Conservation (phyloP, 2,113 vertebrate genomes). For the Dasyprocta punctata region DNA sequence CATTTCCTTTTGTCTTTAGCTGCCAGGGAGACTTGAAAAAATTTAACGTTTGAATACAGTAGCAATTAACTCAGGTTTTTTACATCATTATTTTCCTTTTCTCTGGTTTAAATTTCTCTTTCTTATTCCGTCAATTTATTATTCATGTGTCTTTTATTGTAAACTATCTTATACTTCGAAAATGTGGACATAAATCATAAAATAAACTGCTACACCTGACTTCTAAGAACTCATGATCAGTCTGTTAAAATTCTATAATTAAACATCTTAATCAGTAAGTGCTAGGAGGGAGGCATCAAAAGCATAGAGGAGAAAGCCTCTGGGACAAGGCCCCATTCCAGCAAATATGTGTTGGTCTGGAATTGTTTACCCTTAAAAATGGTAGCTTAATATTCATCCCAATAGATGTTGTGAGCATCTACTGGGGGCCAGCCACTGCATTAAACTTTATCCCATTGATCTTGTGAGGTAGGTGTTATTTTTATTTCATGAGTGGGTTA, state of each 20-base stretch:
- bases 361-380: slow-evolving; percentile 45
- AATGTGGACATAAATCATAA: slow-evolving; percentile 42
- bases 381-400: neutral
- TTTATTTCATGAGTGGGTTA: neutral
- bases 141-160: slow-evolving; percentile 50
- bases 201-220: slow-evolving; percentile 28
- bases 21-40: slow-evolving; percentile 70
- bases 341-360: neutral
- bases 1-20: slow-evolving; percentile 45
- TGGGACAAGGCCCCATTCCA: neutral
- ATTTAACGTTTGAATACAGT: slow-evolving; percentile 68
- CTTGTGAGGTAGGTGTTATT: neutral
- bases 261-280: slow-evolving; percentile 17
- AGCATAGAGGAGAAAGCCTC: neutral
- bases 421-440: neutral
- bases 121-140: slow-evolving; percentile 55
- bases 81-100: slow-evolving; percentile 61
- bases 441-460: slow-evolving; percentile 29
- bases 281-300: neutral
- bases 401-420: neutral
- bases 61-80: slow-evolving; percentile 64
- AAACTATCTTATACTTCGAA: slow-evolving; percentile 35
- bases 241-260: slow-evolving; percentile 34
- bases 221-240: neutral
- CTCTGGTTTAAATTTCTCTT: slow-evolving; percentile 64